Evolutionary conservation across 2,113 vertebrate species (phyloP).

Genomic region (Fulica atra): DNA sequence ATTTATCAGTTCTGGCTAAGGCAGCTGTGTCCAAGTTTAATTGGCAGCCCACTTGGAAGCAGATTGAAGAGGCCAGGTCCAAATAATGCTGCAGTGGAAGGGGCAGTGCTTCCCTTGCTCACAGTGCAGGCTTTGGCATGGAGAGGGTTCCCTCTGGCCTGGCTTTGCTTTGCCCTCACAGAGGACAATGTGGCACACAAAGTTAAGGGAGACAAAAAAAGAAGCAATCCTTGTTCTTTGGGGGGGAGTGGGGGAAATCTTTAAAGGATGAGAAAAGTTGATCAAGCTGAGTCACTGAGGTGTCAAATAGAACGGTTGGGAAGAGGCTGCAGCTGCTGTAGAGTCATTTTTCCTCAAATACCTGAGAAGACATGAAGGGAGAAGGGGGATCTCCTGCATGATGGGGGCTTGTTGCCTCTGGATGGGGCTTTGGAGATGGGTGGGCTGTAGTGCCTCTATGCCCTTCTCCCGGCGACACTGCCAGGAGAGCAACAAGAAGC

Average conservation of each 20-base stretch:
- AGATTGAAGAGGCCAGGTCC: rapidly evolving
- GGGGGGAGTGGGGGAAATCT: background rate
- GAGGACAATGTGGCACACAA: background rate
- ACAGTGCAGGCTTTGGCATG: rapidly evolving
- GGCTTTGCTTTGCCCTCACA: rapidly evolving
- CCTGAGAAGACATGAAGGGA: background rate
- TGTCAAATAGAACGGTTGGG: background rate
- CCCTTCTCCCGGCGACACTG: background rate
- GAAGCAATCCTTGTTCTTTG: background rate
- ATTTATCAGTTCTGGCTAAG: background rate
- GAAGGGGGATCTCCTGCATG: background rate
- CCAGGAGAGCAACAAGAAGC: background rate
- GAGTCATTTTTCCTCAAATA: background rate
- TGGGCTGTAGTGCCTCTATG: background rate
- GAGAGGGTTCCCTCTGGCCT: background rate
- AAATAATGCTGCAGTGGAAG: background rate
- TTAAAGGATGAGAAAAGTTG: background rate
- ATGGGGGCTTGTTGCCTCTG: no score
- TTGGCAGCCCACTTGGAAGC: background rate
- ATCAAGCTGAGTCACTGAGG: background rate
- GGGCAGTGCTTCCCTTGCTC: background rate
- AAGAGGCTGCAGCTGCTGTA: background rate
- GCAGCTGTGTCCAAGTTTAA: rapidly evolving
- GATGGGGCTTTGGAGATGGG: no score
- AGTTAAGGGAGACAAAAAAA: background rate